Conservation (phyloP, 2,888 invertebrate genomes). For the Strigamia crassipes region DNA sequence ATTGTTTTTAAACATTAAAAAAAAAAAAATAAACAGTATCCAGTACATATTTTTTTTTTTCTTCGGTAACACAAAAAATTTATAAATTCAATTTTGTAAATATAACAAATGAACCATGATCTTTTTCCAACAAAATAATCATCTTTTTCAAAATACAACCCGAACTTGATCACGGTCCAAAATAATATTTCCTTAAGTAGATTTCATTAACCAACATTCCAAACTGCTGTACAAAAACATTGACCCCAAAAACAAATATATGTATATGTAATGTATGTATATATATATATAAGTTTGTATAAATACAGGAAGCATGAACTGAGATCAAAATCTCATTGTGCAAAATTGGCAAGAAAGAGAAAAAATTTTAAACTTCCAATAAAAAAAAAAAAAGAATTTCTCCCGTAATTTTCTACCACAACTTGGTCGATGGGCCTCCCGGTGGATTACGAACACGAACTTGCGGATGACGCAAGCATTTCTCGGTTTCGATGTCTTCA, state of each 20-base stretch:
- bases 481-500: not conserved
- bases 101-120: not conserved
- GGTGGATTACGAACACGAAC: conserved; percentile 22
- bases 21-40: not conserved
- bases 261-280: not conserved
- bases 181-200: not conserved
- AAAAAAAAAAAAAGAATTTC: too few species aligned
- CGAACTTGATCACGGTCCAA: not conserved
- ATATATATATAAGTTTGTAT: conserved; percentile 10
- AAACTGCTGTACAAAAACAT: conserved; percentile 19
- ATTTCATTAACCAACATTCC: conserved; percentile 1
- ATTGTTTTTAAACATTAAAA: not conserved
- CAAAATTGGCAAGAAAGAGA: conserved; percentile 15
- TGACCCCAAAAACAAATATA: not conserved
- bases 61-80: not conserved
- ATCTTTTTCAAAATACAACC: not conserved
- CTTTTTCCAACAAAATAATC: not conserved
- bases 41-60: not conserved
- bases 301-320: conserved; percentile 21
- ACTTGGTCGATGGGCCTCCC: conserved; percentile 8
- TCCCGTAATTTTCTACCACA: not conserved
- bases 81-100: too few species aligned
- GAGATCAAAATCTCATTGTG: not conserved
- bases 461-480: not conserved
- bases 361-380: not conserved